These are phyloP conservation scores for Melolontha melolontha DNA, from an alignment of 2,888 invertebrate species.

Conservation along the genomic window DNA sequence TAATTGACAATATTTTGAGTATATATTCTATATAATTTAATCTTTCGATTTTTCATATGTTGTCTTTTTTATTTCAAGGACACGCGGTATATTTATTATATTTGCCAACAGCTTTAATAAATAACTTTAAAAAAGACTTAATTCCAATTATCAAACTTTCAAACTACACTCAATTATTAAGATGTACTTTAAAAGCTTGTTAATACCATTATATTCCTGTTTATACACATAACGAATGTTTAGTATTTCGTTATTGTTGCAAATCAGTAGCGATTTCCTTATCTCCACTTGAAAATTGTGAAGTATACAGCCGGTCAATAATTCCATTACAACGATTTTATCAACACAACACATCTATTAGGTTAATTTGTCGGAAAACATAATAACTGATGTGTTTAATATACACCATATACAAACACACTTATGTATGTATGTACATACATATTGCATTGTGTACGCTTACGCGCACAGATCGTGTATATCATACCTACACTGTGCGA, in stretches of 20 bases:
- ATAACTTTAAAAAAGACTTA: too few relatives aligned
- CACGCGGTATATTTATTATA: too few relatives aligned
- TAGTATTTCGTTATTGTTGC: neutral
- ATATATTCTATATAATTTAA: too few relatives aligned
- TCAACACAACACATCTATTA: slow-evolving; percentile 28
- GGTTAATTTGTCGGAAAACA: slow-evolving; percentile 36
- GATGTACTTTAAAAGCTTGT: too few relatives aligned
- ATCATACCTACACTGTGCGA: slow-evolving; percentile 26
- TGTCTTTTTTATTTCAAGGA: too few relatives aligned
- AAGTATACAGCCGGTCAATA: slow-evolving; percentile 16
- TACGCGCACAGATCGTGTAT: slow-evolving; percentile 17
- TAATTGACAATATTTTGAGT: too few relatives aligned
- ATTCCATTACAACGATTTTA: slow-evolving; percentile 36
- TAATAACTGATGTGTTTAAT: slow-evolving; percentile 31
- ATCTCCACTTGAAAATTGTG: slow-evolving; percentile 23
- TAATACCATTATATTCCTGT: neutral
- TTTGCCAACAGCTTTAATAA: too few relatives aligned
- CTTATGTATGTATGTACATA: neutral
- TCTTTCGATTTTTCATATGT: too few relatives aligned
- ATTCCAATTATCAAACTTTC: too few relatives aligned
- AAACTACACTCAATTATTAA: too few relatives aligned
- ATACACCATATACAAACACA: slow-evolving; percentile 11
- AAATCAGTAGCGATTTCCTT: slow-evolving; percentile 19
- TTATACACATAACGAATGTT: slow-evolving; percentile 1
- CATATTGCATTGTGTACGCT: neutral